These are phyloP conservation scores for Carposina sasakii DNA, from an alignment of 1,140 invertebrate species.

Conservation along the genomic window DNA sequence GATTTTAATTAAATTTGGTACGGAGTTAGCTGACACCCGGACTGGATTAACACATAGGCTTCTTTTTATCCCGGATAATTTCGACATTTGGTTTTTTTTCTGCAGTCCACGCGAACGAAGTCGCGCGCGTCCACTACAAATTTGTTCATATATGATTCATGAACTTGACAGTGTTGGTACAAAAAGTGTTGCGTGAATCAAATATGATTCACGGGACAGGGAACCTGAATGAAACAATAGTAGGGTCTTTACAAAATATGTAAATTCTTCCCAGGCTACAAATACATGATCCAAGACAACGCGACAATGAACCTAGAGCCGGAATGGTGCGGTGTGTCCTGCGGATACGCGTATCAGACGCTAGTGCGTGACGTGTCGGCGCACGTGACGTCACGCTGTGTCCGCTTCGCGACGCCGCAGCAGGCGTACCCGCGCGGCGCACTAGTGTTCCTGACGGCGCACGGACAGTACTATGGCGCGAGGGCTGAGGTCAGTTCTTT, in stretches of 20 bases:
- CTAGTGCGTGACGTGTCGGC: constrained; percentile 74
- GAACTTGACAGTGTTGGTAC: no score
- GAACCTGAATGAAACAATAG: no score
- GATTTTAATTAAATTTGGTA: no score
- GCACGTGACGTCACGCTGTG: constrained; percentile 38
- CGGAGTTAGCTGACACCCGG: no score
- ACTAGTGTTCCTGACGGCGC: constrained; percentile 83
- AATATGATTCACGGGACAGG: no score
- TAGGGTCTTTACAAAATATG: constrained; percentile 1
- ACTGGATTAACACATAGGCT: no score
- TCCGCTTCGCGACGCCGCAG: constrained; percentile 73
- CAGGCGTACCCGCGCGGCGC: constrained; percentile 81
- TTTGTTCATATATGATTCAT: no score
- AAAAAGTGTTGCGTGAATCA: no score
- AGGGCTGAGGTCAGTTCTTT: constrained; percentile 77
- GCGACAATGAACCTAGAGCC: constrained; percentile 79
- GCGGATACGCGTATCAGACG: constrained; percentile 80
- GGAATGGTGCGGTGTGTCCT: constrained; percentile 75
- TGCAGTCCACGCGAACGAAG: no score
- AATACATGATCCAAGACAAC: constrained; percentile 52
- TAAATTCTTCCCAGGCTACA: constrained; percentile 46
- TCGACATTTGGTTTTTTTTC: no score
- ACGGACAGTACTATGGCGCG: constrained; percentile 84
- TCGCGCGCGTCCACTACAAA: no score
- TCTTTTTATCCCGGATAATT: no score